These are phyloP conservation scores for Phyllostomus discolor DNA, from an alignment of 2,113 vertebrate species.

Conservation along the genomic window DNA sequence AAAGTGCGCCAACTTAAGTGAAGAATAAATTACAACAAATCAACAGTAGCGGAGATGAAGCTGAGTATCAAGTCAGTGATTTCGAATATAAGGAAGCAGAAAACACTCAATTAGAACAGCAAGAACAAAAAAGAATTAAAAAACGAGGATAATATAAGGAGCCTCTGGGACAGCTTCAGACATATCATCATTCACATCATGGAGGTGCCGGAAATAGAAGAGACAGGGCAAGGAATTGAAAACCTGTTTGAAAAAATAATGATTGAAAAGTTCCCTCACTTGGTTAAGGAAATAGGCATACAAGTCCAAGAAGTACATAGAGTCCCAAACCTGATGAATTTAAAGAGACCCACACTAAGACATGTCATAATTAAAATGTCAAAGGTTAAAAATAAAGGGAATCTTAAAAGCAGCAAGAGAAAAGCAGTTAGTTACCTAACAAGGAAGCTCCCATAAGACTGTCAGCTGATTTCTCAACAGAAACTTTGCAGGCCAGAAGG, in stretches of 20 bases:
- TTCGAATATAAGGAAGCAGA: not conserved
- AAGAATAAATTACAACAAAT: not conserved
- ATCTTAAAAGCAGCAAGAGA: not conserved
- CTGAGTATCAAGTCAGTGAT: not conserved
- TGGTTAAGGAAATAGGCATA: not conserved
- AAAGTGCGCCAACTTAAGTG: not conserved
- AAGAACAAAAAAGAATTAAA: not conserved
- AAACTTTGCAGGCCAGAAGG: not conserved
- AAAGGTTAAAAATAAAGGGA: not conserved
- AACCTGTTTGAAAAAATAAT: not conserved
- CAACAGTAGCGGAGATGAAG: not conserved
- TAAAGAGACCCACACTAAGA: not conserved
- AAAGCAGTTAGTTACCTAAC: not conserved
- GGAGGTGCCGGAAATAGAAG: not conserved
- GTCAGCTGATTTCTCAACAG: not conserved
- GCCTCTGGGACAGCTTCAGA: not conserved
- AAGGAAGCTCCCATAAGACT: not conserved
- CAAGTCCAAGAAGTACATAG: not conserved
- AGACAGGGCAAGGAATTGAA: not conserved
- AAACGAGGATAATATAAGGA: not conserved
- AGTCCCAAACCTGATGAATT: not conserved
- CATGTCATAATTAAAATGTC: not conserved
- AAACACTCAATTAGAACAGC: not conserved
- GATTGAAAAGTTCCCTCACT: not conserved
- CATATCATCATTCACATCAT: not conserved